These are phyloP conservation scores for Nannoperca obscura DNA, from an alignment of 2,797 vertebrate species.

Conservation along the genomic window DNA sequence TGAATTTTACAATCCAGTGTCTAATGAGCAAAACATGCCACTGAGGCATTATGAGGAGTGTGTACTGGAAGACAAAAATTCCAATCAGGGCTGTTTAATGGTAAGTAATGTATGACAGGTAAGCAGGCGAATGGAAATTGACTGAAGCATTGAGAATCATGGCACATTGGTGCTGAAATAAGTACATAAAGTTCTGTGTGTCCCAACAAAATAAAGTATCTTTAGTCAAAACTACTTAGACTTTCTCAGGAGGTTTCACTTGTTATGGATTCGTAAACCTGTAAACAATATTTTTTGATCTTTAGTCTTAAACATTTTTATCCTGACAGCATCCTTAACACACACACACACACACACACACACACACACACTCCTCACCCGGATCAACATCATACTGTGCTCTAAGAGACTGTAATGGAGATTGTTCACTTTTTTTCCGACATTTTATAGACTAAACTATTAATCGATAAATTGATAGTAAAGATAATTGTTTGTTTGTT, in stretches of 20 bases:
- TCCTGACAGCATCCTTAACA: neutral
- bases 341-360: too few relatives aligned
- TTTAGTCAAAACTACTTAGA: neutral
- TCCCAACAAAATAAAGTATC: neutral
- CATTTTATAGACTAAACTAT: neutral
- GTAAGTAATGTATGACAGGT: conserved; percentile 6
- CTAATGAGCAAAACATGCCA: conserved; percentile 56
- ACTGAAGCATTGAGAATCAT: conserved; percentile 6
- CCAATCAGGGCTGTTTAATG: neutral
- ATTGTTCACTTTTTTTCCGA: neutral
- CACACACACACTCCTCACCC: too few relatives aligned
- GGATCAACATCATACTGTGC: neutral
- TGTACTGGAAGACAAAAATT: conserved; percentile 2
- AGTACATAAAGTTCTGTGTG: neutral
- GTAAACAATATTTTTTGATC: neutral
- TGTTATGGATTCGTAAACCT: neutral
- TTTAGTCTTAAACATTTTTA: neutral
- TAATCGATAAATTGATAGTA: neutral
- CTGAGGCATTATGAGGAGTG: conserved; percentile 10
- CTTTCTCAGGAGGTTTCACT: conserved; percentile 11
- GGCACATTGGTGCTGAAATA: neutral
- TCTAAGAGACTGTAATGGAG: neutral
- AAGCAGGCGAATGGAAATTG: neutral
- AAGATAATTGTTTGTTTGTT: neutral
- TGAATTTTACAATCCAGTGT: conserved; percentile 72